Conservation (phyloP, 2,113 vertebrate species). For the Zootoca vivipara region DNA sequence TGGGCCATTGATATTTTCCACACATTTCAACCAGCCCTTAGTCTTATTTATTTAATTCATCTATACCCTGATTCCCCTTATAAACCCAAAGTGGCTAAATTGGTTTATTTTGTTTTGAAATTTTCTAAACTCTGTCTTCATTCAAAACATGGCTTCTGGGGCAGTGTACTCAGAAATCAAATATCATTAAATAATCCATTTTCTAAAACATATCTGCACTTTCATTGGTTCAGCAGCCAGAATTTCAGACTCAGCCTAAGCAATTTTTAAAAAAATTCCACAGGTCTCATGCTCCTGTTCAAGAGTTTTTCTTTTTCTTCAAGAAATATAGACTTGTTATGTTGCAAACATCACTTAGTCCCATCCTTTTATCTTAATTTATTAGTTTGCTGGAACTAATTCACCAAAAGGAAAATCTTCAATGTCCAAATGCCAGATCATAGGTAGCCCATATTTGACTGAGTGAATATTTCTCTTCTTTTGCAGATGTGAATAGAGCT, state of each 20-base stretch:
- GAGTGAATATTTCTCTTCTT: not conserved
- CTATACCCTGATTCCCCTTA: no score
- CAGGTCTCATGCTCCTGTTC: not conserved
- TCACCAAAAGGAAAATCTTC: constrained; percentile 4
- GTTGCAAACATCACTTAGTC: not conserved
- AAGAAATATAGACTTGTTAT: not conserved
- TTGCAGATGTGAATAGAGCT: not conserved
- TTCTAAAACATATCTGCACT: not conserved
- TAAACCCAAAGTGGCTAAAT: not conserved
- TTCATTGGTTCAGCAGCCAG: not conserved
- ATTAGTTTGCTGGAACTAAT: not conserved
- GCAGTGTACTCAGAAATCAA: no score
- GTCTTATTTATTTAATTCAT: not conserved
- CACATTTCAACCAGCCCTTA: not conserved
- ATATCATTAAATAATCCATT: no score
- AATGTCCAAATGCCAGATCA: not conserved
- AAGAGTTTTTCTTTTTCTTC: not conserved
- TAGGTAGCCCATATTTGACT: not conserved
- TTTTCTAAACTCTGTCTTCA: no score
- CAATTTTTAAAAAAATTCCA: not conserved
- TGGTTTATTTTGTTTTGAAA: not conserved
- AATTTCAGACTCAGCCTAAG: not conserved
- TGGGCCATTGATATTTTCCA: not conserved
- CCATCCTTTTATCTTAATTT: not conserved
- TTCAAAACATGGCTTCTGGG: no score